phyloP scores from a whole-genome alignment of 2,113 vertebrate species.

The Chaetodon auriga region DNA sequence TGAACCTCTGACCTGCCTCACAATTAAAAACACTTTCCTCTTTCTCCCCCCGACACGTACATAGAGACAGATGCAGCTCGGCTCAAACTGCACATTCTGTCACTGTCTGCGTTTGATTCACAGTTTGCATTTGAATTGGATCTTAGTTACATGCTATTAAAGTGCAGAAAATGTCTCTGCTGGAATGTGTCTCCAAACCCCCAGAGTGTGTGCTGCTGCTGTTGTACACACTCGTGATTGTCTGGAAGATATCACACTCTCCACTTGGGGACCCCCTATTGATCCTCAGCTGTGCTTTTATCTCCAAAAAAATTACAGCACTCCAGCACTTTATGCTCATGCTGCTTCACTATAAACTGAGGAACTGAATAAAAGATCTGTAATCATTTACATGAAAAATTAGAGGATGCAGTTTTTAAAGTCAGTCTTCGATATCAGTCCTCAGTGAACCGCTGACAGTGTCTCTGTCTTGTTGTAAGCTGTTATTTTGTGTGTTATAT shows the following conservation, averaged over 20 bases:
- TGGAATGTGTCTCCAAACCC: slow-evolving; percentile 47
- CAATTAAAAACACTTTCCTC: slow-evolving; percentile 86
- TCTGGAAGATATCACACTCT: slow-evolving; percentile 52
- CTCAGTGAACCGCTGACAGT: not conserved
- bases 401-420: slow-evolving; percentile 52
- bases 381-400: slow-evolving; percentile 50
- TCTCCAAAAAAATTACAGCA: slow-evolving; percentile 58
- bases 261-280: slow-evolving; percentile 64
- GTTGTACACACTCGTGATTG: slow-evolving; percentile 46
- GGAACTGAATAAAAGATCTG: slow-evolving; percentile 35
- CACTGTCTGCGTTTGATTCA: slow-evolving; percentile 62
- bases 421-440: not conserved
- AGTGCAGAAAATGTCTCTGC: slow-evolving; percentile 47
- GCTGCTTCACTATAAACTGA: slow-evolving; percentile 19
- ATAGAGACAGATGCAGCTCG: slow-evolving; percentile 27
- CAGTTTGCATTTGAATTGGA: slow-evolving; percentile 59
- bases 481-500: not conserved
- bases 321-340: slow-evolving; percentile 20
- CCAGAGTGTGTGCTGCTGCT: slow-evolving; percentile 32
- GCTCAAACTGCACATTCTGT: slow-evolving; percentile 44
- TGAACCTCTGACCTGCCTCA: slow-evolving; percentile 83
- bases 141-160: slow-evolving; percentile 62
- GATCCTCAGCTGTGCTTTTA: slow-evolving; percentile 71
- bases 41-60: slow-evolving; percentile 43
- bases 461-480: not conserved